A percentile compares a stretch with the other conserved stretches of the same genome.
phyloP scores from a whole-genome alignment of 2,113 vertebrate species.

The Epinephelus lanceolatus region DNA sequence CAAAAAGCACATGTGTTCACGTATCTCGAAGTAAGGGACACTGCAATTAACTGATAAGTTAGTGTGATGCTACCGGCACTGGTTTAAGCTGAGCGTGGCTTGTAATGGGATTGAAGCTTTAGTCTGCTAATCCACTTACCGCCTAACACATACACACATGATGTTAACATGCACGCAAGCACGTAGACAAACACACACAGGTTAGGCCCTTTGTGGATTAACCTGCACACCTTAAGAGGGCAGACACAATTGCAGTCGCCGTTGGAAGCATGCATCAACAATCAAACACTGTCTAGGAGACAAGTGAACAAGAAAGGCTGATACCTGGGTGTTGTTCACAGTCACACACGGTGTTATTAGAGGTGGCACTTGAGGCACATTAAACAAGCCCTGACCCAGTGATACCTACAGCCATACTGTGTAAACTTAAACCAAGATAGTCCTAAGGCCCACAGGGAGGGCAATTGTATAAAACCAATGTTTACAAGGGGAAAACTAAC shows the following conservation, averaged over 20 bases:
- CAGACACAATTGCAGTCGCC: slow-evolving; percentile 46
- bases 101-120: slow-evolving; percentile 80
- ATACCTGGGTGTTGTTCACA: slow-evolving; percentile 22
- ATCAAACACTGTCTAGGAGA: slow-evolving; percentile 59
- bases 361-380: slow-evolving; percentile 51
- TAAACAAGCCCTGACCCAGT: not conserved
- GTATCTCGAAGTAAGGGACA: slow-evolving; percentile 13
- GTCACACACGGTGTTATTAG: slow-evolving; percentile 42
- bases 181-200: slow-evolving; percentile 28
- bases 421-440: slow-evolving; percentile 12
- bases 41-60: slow-evolving; percentile 22
- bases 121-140: slow-evolving; percentile 78
- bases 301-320: not conserved
- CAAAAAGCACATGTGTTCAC: slow-evolving; percentile 54
- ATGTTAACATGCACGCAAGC: slow-evolving; percentile 33
- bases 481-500: slow-evolving; percentile 38
- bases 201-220: slow-evolving; percentile 55
- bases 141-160: slow-evolving; percentile 59
- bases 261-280: slow-evolving; percentile 60
- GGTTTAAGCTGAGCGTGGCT: slow-evolving; percentile 57
- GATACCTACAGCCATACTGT: not conserved
- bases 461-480: slow-evolving; percentile 20
- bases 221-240: slow-evolving; percentile 61
- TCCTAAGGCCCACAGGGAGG: slow-evolving; percentile 10
- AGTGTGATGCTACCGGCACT: slow-evolving; percentile 25